Evolutionary conservation across 2,888 invertebrate genomes (phyloP).

Genomic region (Apodemia zela): DNA sequence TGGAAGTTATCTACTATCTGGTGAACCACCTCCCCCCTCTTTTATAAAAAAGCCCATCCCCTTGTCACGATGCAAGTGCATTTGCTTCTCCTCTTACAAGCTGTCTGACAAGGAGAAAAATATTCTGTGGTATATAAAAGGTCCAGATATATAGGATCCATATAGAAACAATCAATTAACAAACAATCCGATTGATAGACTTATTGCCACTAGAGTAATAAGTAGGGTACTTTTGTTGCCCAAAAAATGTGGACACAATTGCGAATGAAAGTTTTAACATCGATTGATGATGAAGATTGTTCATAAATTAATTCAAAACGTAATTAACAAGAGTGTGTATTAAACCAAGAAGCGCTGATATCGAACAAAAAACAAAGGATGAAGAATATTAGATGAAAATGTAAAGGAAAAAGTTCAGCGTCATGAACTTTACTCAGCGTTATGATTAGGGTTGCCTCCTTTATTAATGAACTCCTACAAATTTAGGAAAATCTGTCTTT

Average conservation of each 20-base stretch:
- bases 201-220: no score
- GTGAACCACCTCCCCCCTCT: no score
- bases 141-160: no score
- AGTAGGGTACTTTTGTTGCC: no score
- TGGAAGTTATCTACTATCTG: no score
- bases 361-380: constrained; percentile 17
- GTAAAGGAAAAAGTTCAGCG: constrained; percentile 9
- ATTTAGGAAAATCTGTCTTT: not conserved
- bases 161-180: no score
- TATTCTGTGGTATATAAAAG: no score
- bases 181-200: no score
- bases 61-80: no score
- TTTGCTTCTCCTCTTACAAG: no score
- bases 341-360: constrained; percentile 10
- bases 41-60: no score
- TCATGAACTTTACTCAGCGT: constrained; percentile 3
- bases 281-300: not conserved
- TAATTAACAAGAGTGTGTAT: constrained; percentile 4
- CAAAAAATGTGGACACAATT: not conserved
- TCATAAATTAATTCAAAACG: not conserved
- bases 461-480: constrained; percentile 22
- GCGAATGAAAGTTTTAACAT: not conserved
- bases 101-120: no score
- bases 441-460: constrained; percentile 29
- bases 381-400: constrained; percentile 10